Percentiles rank a stretch among this genome's conserved stretches.
Conservation (phyloP, 2,888 invertebrate genomes). For the Erebia epiphron region DNA sequence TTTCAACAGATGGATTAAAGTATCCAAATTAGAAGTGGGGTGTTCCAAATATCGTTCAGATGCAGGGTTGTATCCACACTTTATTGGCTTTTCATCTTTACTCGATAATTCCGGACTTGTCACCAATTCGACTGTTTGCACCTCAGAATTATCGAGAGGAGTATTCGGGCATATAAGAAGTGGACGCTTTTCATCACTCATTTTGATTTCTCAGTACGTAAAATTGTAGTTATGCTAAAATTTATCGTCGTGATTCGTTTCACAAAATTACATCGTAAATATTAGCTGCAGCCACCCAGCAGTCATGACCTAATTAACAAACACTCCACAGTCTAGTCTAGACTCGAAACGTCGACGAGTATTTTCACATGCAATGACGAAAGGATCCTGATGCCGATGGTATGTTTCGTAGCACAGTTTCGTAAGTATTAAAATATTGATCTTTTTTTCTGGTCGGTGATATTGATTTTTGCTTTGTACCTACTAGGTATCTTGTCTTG, state of each 20-base stretch:
- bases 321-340: neutral
- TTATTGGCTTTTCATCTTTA: constrained; percentile 57
- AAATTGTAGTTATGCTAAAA: neutral
- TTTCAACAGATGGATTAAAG: constrained; percentile 88
- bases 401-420: neutral
- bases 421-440: no score
- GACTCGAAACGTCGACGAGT: neutral
- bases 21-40: constrained; percentile 91
- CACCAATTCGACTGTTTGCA: constrained; percentile 66
- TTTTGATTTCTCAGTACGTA: constrained; percentile 49
- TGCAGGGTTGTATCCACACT: constrained; percentile 81
- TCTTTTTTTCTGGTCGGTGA: no score
- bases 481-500: no score
- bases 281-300: neutral
- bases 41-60: constrained; percentile 88
- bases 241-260: constrained; percentile 6
- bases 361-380: neutral
- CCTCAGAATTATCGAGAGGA: constrained; percentile 61
- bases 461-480: no score
- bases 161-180: constrained; percentile 79
- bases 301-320: neutral
- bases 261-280: constrained; percentile 15
- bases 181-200: constrained; percentile 88
- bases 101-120: constrained; percentile 52
- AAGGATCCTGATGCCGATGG: neutral